These are phyloP conservation scores for Peromyscus californicus DNA, from an alignment of 2,113 vertebrate genomes.

Conservation along the genomic window DNA sequence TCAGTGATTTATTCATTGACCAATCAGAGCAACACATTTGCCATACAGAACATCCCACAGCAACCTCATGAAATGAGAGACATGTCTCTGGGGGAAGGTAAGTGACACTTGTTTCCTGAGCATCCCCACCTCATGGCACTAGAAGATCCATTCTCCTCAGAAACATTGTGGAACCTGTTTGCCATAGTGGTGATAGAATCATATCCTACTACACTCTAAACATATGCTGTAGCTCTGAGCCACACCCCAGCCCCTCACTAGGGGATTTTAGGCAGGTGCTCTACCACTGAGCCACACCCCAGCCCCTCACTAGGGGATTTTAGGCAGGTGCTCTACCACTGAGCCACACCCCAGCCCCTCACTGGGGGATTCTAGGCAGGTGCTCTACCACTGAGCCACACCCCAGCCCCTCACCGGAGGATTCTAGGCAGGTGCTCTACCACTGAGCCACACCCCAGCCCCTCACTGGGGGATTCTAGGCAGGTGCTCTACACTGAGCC, in stretches of 20 bases:
- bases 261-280: not conserved
- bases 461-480: not conserved
- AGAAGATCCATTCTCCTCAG: not conserved
- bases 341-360: too few relatives aligned
- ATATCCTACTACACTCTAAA: not conserved
- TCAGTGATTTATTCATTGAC: too few relatives aligned
- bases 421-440: too few relatives aligned
- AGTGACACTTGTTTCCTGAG: not conserved
- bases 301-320: not conserved
- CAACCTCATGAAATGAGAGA: not conserved
- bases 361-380: not conserved
- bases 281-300: not conserved
- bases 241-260: too few relatives aligned
- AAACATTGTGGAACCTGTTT: not conserved
- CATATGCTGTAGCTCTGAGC: not conserved
- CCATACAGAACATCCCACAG: too few relatives aligned
- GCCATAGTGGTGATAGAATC: not conserved
- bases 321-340: not conserved
- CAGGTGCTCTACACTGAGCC: not conserved
- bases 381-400: not conserved
- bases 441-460: not conserved
- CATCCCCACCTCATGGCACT: accelerated
- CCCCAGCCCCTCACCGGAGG: not conserved
- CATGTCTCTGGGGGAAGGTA: not conserved
- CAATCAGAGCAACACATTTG: too few relatives aligned